phyloP scores from a whole-genome alignment of 2,797 vertebrate genomes.

The Oreochromis grahami region DNA sequence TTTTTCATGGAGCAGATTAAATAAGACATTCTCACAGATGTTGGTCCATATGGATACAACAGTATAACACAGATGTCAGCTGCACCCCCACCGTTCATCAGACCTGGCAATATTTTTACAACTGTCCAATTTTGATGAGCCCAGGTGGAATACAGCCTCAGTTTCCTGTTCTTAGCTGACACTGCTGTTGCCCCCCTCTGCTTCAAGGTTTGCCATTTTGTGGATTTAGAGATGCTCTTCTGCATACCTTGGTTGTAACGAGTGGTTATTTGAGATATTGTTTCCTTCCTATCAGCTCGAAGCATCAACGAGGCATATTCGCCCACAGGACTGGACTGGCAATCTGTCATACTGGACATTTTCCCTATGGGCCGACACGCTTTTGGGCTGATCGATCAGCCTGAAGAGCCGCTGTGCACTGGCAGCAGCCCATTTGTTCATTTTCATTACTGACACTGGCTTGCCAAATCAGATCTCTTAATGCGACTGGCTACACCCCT shows the following conservation, averaged over 20 bases:
- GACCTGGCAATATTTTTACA: neutral
- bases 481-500: neutral
- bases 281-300: neutral
- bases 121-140: neutral
- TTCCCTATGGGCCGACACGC: neutral
- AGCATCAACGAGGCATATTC: neutral
- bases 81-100: neutral
- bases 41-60: neutral
- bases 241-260: neutral
- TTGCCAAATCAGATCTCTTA: neutral
- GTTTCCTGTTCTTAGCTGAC: neutral
- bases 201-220: neutral
- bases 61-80: neutral
- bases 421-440: neutral
- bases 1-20: neutral
- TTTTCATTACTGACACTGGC: neutral
- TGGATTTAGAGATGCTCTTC: neutral
- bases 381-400: neutral
- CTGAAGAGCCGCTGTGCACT: neutral
- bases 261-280: neutral
- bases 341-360: neutral
- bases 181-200: neutral
- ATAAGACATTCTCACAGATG: neutral
- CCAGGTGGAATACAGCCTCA: neutral
- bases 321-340: neutral